phyloP scores from a whole-genome alignment of 2,888 invertebrate genomes.

The Sinodicranocentrus sp. region DNA sequence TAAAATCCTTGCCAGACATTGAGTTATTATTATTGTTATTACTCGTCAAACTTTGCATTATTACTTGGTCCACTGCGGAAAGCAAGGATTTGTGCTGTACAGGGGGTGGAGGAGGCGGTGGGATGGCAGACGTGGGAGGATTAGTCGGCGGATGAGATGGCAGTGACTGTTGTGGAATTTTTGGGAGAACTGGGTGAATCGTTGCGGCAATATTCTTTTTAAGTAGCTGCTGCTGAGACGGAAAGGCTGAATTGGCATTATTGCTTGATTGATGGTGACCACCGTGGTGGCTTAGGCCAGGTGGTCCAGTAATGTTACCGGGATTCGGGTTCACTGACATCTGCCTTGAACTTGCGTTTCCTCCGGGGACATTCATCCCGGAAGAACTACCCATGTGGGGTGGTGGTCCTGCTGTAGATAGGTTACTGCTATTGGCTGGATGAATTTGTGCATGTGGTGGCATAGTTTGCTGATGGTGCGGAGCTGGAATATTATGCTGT shows the following conservation, averaged over 20 bases:
- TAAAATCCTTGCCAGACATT: constrained; percentile 41
- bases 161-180: constrained; percentile 53
- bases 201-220: constrained; percentile 61
- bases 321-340: constrained; percentile 22
- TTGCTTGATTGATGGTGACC: constrained; percentile 46
- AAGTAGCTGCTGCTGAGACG: constrained; percentile 57
- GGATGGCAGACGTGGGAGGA: constrained; percentile 55
- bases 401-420: constrained; percentile 30
- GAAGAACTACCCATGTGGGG: constrained; percentile 17
- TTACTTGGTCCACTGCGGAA: constrained; percentile 72
- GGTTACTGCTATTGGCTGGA: constrained; percentile 5
- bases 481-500: constrained; percentile 5
- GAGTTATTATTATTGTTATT: constrained; percentile 52
- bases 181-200: constrained; percentile 50
- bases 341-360: constrained; percentile 26
- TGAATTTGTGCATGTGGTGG: constrained; percentile 25
- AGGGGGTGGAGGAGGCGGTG: constrained; percentile 68
- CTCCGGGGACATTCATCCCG: constrained; percentile 31
- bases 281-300: not conserved
- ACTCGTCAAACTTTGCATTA: constrained; percentile 71
- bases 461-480: constrained; percentile 16
- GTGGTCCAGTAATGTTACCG: not conserved
- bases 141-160: constrained; percentile 38
- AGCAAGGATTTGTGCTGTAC: constrained; percentile 63
- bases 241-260: constrained; percentile 43